Evolutionary conservation across 2,113 vertebrate species (phyloP), one percentile per base, ranked within the genome.

Genomic region (Semicossyphus pulcher): DNA sequence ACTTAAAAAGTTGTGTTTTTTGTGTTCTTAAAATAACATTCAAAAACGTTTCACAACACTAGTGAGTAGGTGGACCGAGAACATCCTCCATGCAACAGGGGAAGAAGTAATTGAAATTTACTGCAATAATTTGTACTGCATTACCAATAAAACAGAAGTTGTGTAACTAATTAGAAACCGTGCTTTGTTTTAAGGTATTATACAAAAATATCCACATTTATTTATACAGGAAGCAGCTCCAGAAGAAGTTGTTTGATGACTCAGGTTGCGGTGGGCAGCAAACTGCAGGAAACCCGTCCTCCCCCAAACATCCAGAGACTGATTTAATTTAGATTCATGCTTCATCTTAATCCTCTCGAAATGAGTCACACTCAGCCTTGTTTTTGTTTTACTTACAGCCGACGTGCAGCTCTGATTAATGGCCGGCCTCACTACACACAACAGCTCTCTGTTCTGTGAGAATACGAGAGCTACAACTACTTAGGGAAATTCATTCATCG

Each of bases 401-500:
- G n/a, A 29, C 51, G 41, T 14, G 9, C 25, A 20, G 39, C 62
- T 60, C 31, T 86, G 52, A 81, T 76, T 69, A 84, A 84, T 65
- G 57, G 68, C 56, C 52, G 26, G 8, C 7, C 44, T 66, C 62
- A 51, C 23, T 39, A 9, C 57, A 47, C 21, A 29, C 9, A 76
- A 69, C 42, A 66, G 52, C 59, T 80, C 63, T 45, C n/a, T 41
- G 44, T 79, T 80, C 39, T 73, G 57, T 76, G 52, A 72, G 41
- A 51, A 70, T 58, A 47, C 7, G 16, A 78, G 45, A 49, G 61
- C 56, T 57, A 65, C 47, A 66, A 45, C 45, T 58, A 65, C 72
- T 60, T 73, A 12, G 65, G 72, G 60, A 83, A 75, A 75, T 80
- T 60, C 36, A 72, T 62, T 79, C 58, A 83, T 49, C 18, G 42